These are phyloP conservation scores for Drosophila murphyi DNA, from an alignment of 1,140 invertebrate species.

Conservation along the genomic window DNA sequence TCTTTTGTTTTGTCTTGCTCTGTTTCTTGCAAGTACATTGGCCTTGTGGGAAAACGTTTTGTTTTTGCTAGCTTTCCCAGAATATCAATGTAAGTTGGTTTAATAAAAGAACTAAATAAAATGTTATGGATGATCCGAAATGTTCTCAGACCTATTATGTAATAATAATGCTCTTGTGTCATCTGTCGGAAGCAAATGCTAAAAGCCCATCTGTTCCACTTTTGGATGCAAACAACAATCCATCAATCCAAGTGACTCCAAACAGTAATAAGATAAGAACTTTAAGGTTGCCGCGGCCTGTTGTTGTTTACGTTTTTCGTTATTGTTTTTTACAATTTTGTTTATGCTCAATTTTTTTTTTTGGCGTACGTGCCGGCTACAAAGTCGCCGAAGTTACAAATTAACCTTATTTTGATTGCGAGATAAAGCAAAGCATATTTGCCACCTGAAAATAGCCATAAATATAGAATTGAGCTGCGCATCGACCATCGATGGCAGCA, in stretches of 20 bases:
- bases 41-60: no score
- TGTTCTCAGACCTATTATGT: constrained; percentile 5
- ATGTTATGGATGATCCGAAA: no score
- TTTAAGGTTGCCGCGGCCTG: constrained; percentile 30
- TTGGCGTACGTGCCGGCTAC: constrained; percentile 65
- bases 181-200: constrained; percentile 9
- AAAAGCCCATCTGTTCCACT: neutral
- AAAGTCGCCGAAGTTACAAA: constrained; percentile 59
- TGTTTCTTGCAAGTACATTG: no score
- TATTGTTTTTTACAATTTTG: constrained; percentile 62
- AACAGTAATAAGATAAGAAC: constrained; percentile 52
- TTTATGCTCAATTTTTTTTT: constrained; percentile 55
- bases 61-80: neutral
- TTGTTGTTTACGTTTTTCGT: constrained; percentile 49
- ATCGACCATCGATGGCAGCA: constrained; percentile 44
- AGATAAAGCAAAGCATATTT: constrained; percentile 62
- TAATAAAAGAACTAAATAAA: no score
- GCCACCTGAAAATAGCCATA: constrained; percentile 60
- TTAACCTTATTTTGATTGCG: constrained; percentile 48
- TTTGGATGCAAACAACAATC: constrained; percentile 2
- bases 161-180: constrained; percentile 18
- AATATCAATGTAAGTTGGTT: no score
- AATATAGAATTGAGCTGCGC: constrained; percentile 43
- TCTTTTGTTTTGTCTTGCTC: no score
- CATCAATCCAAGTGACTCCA: constrained; percentile 27